Evolutionary conservation across 2,797 vertebrate species (phyloP).

Genomic region (Diplodus puntazzo): DNA sequence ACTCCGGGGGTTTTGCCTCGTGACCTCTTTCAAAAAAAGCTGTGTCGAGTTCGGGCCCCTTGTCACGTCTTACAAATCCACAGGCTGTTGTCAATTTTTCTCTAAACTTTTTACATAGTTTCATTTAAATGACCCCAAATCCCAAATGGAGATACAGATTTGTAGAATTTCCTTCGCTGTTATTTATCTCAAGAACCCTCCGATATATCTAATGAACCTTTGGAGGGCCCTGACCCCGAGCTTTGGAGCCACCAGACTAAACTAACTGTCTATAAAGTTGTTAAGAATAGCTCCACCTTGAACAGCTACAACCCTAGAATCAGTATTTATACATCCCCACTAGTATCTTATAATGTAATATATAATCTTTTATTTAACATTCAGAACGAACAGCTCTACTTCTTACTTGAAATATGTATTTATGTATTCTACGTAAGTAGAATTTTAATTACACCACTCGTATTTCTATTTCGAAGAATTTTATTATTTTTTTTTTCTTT

Average conservation of each 20-base stretch:
- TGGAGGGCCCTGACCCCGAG: not conserved
- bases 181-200: not conserved
- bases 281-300: not conserved
- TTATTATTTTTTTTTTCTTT: not conserved
- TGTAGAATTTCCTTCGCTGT: not conserved
- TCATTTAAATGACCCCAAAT: not conserved
- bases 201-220: not conserved
- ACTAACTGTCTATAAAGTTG: not conserved
- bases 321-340: not conserved
- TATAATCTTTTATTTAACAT: too few relatives aligned
- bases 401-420: too few relatives aligned
- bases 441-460: not conserved
- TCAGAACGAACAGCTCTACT: too few relatives aligned
- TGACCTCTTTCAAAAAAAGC: too few relatives aligned
- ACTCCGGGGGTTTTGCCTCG: not conserved
- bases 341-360: not conserved
- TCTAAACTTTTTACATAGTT: not conserved
- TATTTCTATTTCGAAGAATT: too few relatives aligned
- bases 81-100: not conserved
- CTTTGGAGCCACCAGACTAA: not conserved
- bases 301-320: not conserved
- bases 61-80: too few relatives aligned
- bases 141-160: not conserved
- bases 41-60: not conserved
- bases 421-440: not conserved